Percentiles rank a stretch among this genome's conserved stretches.
These are phyloP conservation scores for Aphaenogaster rudis DNA, from an alignment of 1,140 invertebrate genomes.

Conservation along the genomic window DNA sequence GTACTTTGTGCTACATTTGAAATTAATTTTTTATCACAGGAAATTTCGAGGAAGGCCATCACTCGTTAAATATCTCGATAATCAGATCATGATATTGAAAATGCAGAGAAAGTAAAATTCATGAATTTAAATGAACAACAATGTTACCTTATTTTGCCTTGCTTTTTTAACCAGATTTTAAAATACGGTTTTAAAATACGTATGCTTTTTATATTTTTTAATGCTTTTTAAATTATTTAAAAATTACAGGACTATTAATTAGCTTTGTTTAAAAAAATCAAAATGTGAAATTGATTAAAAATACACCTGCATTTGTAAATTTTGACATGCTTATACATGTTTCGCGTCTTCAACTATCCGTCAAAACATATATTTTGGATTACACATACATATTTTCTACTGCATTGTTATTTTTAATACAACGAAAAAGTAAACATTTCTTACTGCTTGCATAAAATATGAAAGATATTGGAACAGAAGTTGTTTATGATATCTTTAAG, in stretches of 20 bases:
- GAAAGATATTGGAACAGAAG: background rate
- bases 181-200: too few relatives aligned
- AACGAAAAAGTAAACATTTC: background rate
- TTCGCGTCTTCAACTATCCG: background rate
- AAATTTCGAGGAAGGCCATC: slow-evolving; percentile 4
- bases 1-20: background rate
- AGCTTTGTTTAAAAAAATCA: background rate
- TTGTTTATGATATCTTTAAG: background rate
- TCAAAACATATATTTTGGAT: background rate
- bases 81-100: background rate
- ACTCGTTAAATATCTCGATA: slow-evolving; percentile 7
- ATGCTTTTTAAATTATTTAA: background rate
- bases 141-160: background rate
- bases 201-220: background rate
- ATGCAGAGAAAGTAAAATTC: background rate
- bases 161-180: background rate
- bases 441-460: background rate
- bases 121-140: slow-evolving; percentile 7
- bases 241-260: background rate
- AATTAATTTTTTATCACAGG: slow-evolving; percentile 5
- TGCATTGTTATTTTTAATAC: background rate
- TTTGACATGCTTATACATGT: background rate
- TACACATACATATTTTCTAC: background rate
- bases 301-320: background rate
- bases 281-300: background rate